Evolutionary conservation across 2,888 invertebrate species (phyloP), one percentile per base, ranked within the genome.

Genomic region (Cheiracanthium punctorium): DNA sequence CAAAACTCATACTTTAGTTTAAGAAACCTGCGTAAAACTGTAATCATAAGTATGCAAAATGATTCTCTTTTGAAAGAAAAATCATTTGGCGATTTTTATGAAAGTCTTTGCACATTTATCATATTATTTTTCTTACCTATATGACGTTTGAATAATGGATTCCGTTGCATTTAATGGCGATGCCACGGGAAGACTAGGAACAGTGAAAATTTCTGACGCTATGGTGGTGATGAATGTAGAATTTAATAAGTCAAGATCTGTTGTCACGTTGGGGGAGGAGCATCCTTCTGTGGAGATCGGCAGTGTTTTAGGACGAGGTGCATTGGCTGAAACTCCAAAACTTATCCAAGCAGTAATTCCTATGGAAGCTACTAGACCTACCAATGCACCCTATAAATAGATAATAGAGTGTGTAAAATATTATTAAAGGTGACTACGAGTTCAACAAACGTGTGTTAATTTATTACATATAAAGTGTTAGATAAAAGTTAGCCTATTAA

Each of bases 321-420:
- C 86, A 17, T 71, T 71, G 0, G 80, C 75, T 12, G 86, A 80
- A 12, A 80, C 64, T 20, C 86, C 86, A 37, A 86, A 86, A n/a
- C 86, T 80, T 10, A 86, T 65, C 86, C 86, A 86, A 2, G 67
- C 75, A 0, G 80, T 33, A 24, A 86, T 37, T 0, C 29, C 33
- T 37, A 86, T 76, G 12, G 73, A 71, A 5, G 8, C 5, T 2
- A 86, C 0, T 0, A 86, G 28, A 0, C 86, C 86, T 0, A 86
- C 14, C 1, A 86, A 48, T 12, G 32, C 76, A 10, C 86, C 86
- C 86, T 86, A 17, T 8, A 65, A 32, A 24, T 48, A 17, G 37
- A 37, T 37, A 37, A 37, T 7, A n/a, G n/a, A n/a, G n/a, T n/a
- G n/a, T n/a, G n/a, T n/a, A n/a, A n/a, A n/a, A n/a, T n/a, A n/a